phyloP scores from a whole-genome alignment of 2,888 invertebrate genomes.

The Amblyjoppa proteus region DNA sequence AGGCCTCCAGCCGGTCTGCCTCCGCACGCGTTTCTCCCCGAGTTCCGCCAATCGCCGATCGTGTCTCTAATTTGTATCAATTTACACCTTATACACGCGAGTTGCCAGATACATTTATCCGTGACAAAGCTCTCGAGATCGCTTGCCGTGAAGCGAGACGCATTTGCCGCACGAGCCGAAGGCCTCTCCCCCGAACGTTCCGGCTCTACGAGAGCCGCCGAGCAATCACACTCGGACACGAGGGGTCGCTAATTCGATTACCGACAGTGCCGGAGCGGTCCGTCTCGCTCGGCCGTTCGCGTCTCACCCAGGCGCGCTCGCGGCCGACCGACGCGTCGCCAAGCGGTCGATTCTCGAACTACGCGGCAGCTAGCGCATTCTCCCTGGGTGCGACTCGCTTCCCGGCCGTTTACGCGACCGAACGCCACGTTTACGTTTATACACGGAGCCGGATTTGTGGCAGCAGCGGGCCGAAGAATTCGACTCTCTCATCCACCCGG shows the following conservation, averaged over 20 bases:
- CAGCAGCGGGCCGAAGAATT: constrained; percentile 1
- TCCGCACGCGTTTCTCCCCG: neutral
- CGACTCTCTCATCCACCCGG: constrained; percentile 4
- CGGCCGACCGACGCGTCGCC: neutral
- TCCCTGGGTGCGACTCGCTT: constrained; percentile 34
- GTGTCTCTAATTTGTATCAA: constrained; percentile 34
- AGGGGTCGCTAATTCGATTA: constrained; percentile 84
- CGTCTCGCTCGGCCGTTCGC: constrained; percentile 39
- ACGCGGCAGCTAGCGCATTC: neutral
- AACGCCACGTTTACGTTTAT: constrained; percentile 12
- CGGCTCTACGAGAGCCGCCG: constrained; percentile 71
- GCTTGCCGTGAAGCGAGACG: constrained; percentile 26
- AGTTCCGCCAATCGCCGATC: constrained; percentile 28
- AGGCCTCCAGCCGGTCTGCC: constrained; percentile 22
- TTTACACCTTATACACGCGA: constrained; percentile 40
- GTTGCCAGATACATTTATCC: constrained; percentile 10
- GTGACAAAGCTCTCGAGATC: constrained; percentile 29
- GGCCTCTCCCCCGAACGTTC: constrained; percentile 38
- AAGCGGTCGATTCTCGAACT: constrained; percentile 24
- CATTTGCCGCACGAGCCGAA: constrained; percentile 17
- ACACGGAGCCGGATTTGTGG: neutral
- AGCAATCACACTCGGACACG: constrained; percentile 83
- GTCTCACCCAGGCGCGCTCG: constrained; percentile 29
- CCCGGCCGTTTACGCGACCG: neutral
- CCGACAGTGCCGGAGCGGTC: constrained; percentile 74